Evolutionary conservation across 2,113 vertebrate species (phyloP), one percentile per base, ranked within the genome.

Genomic region (Cryptotis parvus): DNA sequence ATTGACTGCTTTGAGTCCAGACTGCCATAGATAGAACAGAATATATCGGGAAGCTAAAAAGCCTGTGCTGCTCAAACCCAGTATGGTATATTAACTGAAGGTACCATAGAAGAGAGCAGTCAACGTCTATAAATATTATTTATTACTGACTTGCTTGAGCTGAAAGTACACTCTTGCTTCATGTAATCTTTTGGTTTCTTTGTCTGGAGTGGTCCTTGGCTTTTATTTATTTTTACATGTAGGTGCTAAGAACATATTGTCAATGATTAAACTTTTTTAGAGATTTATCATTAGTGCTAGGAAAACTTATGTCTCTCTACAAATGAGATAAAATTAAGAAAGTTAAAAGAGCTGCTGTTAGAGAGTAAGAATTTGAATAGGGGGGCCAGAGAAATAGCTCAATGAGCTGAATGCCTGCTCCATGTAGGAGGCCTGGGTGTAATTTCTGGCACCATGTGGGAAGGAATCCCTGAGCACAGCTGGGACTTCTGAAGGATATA

Each of bases 251-350:
- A 76, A 92, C 27, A 37, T 29, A 81, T 24, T 84, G 81, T 94
- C 9, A 92, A n/a, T 72, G 41, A 88, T 88, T 87, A 91, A 90
- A 55, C 74, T 87, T n/a, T 92, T 92, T 83, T 80, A 68, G 45
- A 77, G 58, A 65, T 79, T 92, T 93, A 55, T 84, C 63, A 91
- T 87, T 75, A 89, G 35, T 92, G 20, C 15, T 92, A 45, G 52
- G 43, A 87, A 92, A 93, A 63, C 16, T 95, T 39, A 14, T 81
- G 84, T 90, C 31, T 82, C 35, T 84, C 9, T 81, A 27, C 29
- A 95, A 90, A 91, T 87, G 39, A 74, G 33, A 65, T 68, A 4
- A 4, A 26, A 45, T 45, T 89, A 41, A 73, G 41, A 84, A 92
- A 91, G 43, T 72, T 26, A 70, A 87, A 63, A 91, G 35, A 79